Evolutionary conservation across 2,888 invertebrate species (phyloP), one percentile per base, ranked within the genome.

Genomic region (Eretmocerus hayati): DNA sequence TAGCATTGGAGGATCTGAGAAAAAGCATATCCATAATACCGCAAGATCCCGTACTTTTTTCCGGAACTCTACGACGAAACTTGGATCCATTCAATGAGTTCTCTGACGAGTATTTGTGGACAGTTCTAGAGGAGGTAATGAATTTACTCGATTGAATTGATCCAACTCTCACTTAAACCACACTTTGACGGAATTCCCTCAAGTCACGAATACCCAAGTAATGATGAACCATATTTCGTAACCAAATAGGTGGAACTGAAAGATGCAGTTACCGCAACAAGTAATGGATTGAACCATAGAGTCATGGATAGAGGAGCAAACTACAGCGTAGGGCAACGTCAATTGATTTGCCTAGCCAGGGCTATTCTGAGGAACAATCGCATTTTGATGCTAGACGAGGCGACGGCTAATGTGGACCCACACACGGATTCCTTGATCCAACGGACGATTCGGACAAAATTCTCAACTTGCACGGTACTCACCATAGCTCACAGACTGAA

Each of bases 331-430:
- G 94, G 94, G 0, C 93, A 94, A 68, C 76, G 91, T 9, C 94
- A 94, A 67, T 74, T 94, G 42, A 83, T 94, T 38, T 94, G 93
- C 67, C 75, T 94, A 52, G 93, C 92, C 1, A 78, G 94, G 45
- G 93, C 53, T 2, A 36, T 54, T 26, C 26, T 54, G 4, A 30
- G 45, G 2, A 52, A 50, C 11, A 50, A 55, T 26, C 83, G 81
- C 57, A 85, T 94, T 56, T 76, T 94, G 1, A 85, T 93, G 57
- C 76, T 94, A 58, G 93, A 94, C 65, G 94, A 94, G 72, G 93
- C 93, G 15, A 93, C 93, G 0, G 92, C 93, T 2, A 93, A 92
- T 67, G 90, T 93, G 8, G 92, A 94, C 73, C 88, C 88, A 9
- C 86, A 87, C 79, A 79, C 79, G 1, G 79, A 79, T 58, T 68